Evolutionary conservation across 2,113 vertebrate species (phyloP).

Genomic region (Columba livia): DNA sequence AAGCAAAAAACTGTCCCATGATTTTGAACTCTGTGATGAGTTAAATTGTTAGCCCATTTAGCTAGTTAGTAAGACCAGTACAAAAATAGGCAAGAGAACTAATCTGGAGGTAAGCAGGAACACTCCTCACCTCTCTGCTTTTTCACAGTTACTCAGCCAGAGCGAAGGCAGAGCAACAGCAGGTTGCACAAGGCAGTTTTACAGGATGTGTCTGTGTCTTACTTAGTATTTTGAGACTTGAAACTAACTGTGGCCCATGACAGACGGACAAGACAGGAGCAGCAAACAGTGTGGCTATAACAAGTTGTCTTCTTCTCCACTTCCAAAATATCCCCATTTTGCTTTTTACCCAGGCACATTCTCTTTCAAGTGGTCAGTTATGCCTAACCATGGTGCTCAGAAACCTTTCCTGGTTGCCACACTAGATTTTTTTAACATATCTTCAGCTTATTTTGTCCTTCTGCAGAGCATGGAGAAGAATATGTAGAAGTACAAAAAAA

Average conservation of each 20-base stretch:
- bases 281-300: background rate
- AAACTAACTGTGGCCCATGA: background rate
- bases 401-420: background rate
- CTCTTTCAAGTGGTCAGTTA: background rate
- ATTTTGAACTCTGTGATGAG: background rate
- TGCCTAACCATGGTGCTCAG: background rate
- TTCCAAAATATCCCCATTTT: background rate
- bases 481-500: background rate
- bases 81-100: background rate
- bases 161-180: background rate
- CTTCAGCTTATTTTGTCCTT: background rate
- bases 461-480: background rate
- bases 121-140: background rate
- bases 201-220: background rate
- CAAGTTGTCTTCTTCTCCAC: background rate
- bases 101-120: background rate
- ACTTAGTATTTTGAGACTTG: background rate
- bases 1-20: background rate
- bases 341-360: background rate
- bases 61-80: background rate
- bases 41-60: background rate
- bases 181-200: background rate
- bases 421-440: background rate
- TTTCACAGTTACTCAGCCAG: background rate
- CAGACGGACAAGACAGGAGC: background rate